Evolutionary conservation across 2,888 invertebrate species (phyloP), one percentile per base, ranked within the genome.

Genomic region (Mimachlamys varia): DNA sequence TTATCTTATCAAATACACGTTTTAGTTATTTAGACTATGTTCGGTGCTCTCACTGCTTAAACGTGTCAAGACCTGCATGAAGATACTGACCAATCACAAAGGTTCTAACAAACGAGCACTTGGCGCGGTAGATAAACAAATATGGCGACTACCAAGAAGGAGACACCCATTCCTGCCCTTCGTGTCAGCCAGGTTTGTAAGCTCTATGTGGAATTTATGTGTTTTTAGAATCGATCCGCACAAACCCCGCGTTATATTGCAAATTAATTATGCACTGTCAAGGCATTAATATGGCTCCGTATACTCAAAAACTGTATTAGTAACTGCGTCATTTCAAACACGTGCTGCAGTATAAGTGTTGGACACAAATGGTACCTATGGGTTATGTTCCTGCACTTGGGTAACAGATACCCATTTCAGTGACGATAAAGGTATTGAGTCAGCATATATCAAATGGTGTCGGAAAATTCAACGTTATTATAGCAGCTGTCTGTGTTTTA

Each of bases 161-260:
- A 92, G 44, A 91, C 87, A n/a, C 89, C 92, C 87, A 92, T 91
- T 55, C 91, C 92, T 87, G 95, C 95, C 19, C 92, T 95, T 12
- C 92, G 95, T 90, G 94, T 95, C 87, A 94, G 94, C 89, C 95
- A 95, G 94, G 95, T 95, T 93, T 92, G 89, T 76, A 76, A 33
- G 76, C 7, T 76, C 27, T 76, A 33, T 33, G 19, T 76, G 76
- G 13, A 13, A 76, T 33, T 0, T 10, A 15, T 7, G 27, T 10
- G 76, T 13, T 76, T 15, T 13, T 76, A 3, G 12, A 33, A 10
- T 33, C 33, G 12, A 33, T 33, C 27, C 17, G 12, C 17, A 22
- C 2, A 33, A 27, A 76, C 76, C 27, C 27, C 7, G 10, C 15
- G 22, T 27, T 12, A 33, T 76, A 15, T 76, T 27, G 7, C 15